phyloP scores from a whole-genome alignment of 1,140 invertebrate genomes.

The Atopsyche davidsoni region DNA sequence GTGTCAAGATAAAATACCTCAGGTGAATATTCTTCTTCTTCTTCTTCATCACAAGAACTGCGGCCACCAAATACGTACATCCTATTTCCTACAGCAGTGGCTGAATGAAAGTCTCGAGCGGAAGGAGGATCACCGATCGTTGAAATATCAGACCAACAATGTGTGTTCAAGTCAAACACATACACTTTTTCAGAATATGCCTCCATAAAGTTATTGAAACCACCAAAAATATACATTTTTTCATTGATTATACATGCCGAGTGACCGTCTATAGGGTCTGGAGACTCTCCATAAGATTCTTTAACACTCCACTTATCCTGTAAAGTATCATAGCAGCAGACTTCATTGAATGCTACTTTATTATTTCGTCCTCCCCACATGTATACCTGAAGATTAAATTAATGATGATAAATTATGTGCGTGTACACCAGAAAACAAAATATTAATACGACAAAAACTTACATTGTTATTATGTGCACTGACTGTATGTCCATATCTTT shows the following conservation, averaged over 20 bases:
- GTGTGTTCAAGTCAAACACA: constrained; percentile 64
- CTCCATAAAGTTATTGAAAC: constrained; percentile 73
- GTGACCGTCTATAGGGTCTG: constrained; percentile 82
- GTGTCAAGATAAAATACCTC: constrained; percentile 73
- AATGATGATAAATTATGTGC: too few species aligned
- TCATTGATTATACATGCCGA: constrained; percentile 75
- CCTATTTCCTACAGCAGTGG: constrained; percentile 61
- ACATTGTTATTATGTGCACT: constrained; percentile 69
- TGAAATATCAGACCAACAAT: constrained; percentile 62
- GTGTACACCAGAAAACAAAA: too few species aligned
- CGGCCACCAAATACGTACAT: constrained; percentile 88
- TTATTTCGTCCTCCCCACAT: constrained; percentile 91
- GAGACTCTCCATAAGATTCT: constrained; percentile 57
- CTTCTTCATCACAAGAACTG: constrained; percentile 58
- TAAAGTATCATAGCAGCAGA: constrained; percentile 76
- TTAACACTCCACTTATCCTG: constrained; percentile 63
- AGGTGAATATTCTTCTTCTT: constrained; percentile 72
- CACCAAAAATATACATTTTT: constrained; percentile 88
- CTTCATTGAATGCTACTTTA: constrained; percentile 65
- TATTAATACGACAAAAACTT: constrained; percentile 1
- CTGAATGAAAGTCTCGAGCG: constrained; percentile 83
- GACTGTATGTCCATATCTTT: constrained; percentile 80
- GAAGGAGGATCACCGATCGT: constrained; percentile 57
- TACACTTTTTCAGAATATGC: constrained; percentile 76
- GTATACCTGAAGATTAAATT: constrained; percentile 56